Evolutionary conservation across 2,888 invertebrate genomes (phyloP), one percentile per base, ranked within the genome.

Genomic region (Ctena decussata): DNA sequence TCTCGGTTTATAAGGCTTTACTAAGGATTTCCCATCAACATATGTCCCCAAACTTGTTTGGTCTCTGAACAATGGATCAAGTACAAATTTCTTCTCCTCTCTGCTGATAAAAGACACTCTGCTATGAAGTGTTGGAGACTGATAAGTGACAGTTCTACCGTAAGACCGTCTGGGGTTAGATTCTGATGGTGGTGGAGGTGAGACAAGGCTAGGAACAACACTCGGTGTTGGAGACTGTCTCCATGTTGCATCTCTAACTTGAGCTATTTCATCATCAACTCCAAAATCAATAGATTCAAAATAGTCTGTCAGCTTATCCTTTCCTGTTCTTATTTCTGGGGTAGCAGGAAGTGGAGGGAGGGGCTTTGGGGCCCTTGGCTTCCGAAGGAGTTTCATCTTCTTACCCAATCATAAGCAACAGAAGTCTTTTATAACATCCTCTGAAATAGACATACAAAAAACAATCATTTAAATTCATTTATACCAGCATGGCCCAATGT

Each of bases 11-110:
- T 92, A 93, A 0, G 93, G 93, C 75, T 93, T 94, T 8, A 93
- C 87, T 32, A 95, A 83, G 21, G 92, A 91, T 72, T 93, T 92
- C n/a, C 93, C 94, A 86, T 94, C 93, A 3, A 94, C 92, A 83
- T 93, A 94, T 27, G 92, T 92, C 44, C 93, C 93, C 15, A 93
- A 81, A 75, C 91, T 92, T 44, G 93, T 93, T 60, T 91, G 90
- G 65, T 91, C 93, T 70, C 92, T 78, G 80, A 90, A 93, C 15
- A 92, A 74, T 3, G 93, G 93, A 84, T 94, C 94, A 12, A 94
- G 81, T 18, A 94, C 87, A 87, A 90, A 94, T 74, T 91, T 93
- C 78, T 90, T 90, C 39, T 94, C 93, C 71, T 93, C 90, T 77
- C 87, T 82, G 30, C 86, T 91, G 32, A 91, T 84, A 71, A 90